Evolutionary conservation across 2,888 invertebrate genomes (phyloP), one percentile per base, ranked within the genome.

Genomic region (Vanessa cardui): DNA sequence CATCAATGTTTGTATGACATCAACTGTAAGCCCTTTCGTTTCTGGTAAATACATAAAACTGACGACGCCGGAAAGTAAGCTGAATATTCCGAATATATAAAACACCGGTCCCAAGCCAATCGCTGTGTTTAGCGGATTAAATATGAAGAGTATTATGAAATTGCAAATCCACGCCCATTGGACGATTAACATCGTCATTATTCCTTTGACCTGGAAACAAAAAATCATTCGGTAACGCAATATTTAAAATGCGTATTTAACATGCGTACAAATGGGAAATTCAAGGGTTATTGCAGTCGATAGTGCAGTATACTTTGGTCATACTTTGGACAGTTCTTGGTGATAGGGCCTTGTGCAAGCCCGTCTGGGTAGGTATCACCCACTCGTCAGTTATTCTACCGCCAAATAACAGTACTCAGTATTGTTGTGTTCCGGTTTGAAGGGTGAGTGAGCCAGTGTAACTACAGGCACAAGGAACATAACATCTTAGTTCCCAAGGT

Each of bases 121-220:
- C 2, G 72, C 72, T 2, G 72, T 39, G 1, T 83, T 76, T 2
- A 86, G 70, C 0, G 85, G 84, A 62, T 81, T 83, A 76, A 84
- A 86, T 26, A 84, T 72, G 72, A 84, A 86, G 1, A 86, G 78
- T 4, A 83, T 70, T 1, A 82, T 47, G 72, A 85, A 88, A 64
- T 80, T 83, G 73, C 83, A 80, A 3, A 81, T 66, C 84, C 85
- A 87, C 0, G 78, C 74, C 85, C 85, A 87, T 66, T 88, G 84
- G 20, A 85, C 66, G 1, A 78, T 75, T 7, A 87, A 39, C 84
- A 85, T 85, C 2, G 83, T 76, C 39, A 83, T 73, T 6, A 85
- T 73, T 58, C 85, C 82, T 66, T 80, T 82, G 0, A 88, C 78
- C 88, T 88, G 82, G 16, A 81, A 82, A 21, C 63, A 69, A 56